A percentile compares a stretch with the other conserved stretches of the same genome.
These are phyloP conservation scores for Lasioglossum albipes DNA, from an alignment of 1,140 invertebrate genomes.

Conservation along the genomic window DNA sequence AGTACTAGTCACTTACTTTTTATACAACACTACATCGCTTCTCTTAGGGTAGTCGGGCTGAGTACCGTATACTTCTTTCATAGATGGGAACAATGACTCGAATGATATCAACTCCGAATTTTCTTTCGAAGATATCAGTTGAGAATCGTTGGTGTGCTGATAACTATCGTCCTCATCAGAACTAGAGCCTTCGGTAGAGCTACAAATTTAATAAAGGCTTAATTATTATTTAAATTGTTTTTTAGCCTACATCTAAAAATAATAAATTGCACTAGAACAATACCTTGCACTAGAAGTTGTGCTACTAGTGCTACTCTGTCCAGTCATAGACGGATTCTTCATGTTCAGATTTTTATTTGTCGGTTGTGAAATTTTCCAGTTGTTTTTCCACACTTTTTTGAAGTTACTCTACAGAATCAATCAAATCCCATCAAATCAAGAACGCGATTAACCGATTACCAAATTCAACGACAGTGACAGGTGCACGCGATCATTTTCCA, in stretches of 20 bases:
- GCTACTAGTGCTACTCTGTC: constrained; percentile 87
- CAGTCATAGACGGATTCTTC: constrained; percentile 88
- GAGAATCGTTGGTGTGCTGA: constrained; percentile 78
- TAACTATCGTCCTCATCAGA: constrained; percentile 83
- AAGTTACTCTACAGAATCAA: background rate
- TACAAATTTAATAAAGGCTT: constrained; percentile 54
- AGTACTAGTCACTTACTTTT: constrained; percentile 81
- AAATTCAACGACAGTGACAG: background rate
- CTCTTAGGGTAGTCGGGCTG: constrained; percentile 83
- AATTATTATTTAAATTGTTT: background rate
- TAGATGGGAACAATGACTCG: constrained; percentile 83
- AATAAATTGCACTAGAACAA: background rate
- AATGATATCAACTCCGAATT: constrained; percentile 79
- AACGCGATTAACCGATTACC: background rate
- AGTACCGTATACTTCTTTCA: constrained; percentile 87
- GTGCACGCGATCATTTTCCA: background rate
- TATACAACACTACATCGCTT: constrained; percentile 86
- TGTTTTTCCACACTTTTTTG: background rate
- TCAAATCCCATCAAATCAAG: constrained; percentile 15
- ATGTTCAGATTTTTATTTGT: constrained; percentile 80
- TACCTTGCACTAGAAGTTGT: constrained; percentile 85
- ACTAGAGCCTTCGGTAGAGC: constrained; percentile 82
- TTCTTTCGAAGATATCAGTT: constrained; percentile 78
- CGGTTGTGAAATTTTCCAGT: constrained; percentile 44
- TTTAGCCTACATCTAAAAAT: background rate